phyloP scores from a whole-genome alignment of 2,797 vertebrate species.

The Mionectes olivaceus region DNA sequence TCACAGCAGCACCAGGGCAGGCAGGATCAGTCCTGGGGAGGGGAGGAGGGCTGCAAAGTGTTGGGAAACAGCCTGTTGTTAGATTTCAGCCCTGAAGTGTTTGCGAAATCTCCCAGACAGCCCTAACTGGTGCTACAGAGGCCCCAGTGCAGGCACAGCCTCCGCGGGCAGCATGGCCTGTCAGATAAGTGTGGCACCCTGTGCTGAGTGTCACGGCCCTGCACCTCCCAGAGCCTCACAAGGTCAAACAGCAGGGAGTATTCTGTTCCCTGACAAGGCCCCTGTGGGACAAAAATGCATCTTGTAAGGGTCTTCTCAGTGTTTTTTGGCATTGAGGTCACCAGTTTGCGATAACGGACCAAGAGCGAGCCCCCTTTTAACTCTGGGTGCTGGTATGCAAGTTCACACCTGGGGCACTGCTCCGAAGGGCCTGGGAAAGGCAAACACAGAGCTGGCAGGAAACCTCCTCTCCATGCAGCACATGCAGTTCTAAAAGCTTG shows the following conservation, averaged over 20 bases:
- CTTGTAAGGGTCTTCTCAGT: conserved; percentile 22
- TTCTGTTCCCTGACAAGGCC: conserved; percentile 22
- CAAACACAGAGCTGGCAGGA: neutral
- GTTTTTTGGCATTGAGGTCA: conserved; percentile 23
- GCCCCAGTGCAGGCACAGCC: neutral
- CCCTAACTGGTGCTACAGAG: neutral
- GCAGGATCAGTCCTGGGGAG: neutral
- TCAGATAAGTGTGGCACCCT: conserved; percentile 44
- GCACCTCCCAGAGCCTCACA: neutral
- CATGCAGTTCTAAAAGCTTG: neutral
- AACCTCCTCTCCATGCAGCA: neutral
- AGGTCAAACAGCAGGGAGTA: neutral
- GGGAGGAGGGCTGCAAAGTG: conserved; percentile 16
- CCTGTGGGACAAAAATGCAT: conserved; percentile 11
- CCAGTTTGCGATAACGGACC: neutral
- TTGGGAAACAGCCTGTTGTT: conserved; percentile 67
- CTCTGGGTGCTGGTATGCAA: neutral
- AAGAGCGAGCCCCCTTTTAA: neutral
- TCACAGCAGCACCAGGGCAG: neutral
- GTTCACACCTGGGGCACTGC: conserved; percentile 28
- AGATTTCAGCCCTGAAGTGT: conserved; percentile 64
- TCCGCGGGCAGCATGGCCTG: neutral
- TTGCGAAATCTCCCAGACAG: conserved; percentile 66
- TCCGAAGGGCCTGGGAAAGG: conserved; percentile 24
- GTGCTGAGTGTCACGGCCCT: neutral